Conservation (phyloP, 2,113 vertebrate genomes). For the Aspiorhynchus laticeps region DNA sequence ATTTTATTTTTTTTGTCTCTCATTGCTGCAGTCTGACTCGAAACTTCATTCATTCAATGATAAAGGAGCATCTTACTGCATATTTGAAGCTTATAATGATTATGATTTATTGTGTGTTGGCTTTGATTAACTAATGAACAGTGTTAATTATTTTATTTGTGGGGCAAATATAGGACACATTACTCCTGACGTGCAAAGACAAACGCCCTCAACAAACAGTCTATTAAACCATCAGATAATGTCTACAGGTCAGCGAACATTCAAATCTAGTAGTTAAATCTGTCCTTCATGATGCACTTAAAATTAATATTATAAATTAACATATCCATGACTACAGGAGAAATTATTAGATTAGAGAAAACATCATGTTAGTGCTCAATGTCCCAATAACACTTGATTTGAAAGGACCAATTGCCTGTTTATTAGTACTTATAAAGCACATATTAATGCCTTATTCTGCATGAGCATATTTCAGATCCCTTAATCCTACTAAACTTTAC, state of each 20-base stretch:
- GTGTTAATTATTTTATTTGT: background rate
- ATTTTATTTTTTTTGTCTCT: background rate
- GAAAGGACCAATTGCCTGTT: too few species aligned
- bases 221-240: constrained; percentile 35
- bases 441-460: too few species aligned
- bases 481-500: too few species aligned
- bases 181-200: constrained; percentile 2
- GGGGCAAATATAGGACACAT: background rate
- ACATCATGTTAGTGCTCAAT: background rate
- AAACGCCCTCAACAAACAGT: constrained; percentile 9
- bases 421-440: too few species aligned
- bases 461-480: too few species aligned
- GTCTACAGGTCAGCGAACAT: constrained; percentile 19
- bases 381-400: too few species aligned
- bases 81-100: background rate
- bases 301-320: background rate
- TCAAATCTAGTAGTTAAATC: constrained; percentile 19
- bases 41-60: background rate
- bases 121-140: constrained; percentile 45
- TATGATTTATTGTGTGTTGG: constrained; percentile 7
- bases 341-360: background rate
- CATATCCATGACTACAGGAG: background rate
- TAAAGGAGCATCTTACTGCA: background rate
- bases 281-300: constrained; percentile 4
- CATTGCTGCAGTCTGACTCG: background rate